These are phyloP conservation scores for Prionace glauca DNA, from an alignment of 2,797 vertebrate species.

Conservation along the genomic window DNA sequence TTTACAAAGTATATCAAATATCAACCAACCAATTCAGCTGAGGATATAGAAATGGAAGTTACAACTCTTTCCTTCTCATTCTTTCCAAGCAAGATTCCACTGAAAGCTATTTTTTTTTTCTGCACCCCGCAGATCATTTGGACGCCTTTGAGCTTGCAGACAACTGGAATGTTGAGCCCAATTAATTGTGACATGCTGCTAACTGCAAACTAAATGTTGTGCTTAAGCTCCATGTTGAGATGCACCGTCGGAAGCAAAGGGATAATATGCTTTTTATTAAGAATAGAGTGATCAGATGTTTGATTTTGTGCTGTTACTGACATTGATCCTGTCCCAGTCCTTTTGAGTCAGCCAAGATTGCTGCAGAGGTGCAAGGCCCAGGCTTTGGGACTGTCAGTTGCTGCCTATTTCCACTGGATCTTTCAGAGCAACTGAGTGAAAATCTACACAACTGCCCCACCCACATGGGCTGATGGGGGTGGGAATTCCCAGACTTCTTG, in stretches of 20 bases:
- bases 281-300: not conserved
- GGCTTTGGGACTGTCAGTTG: not conserved
- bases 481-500: not conserved
- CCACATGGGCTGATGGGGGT: not conserved
- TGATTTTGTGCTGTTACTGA: not conserved
- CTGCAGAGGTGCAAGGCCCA: not conserved
- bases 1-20: not conserved
- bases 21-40: not conserved
- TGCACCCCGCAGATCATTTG: not conserved
- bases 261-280: not conserved
- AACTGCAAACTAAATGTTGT: not conserved
- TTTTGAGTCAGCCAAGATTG: too few relatives aligned
- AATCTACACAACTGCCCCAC: not conserved
- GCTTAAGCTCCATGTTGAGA: not conserved
- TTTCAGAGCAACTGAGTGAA: not conserved
- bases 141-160: not conserved
- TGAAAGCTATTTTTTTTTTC: not conserved
- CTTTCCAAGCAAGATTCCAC: too few relatives aligned
- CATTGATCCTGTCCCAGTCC: not conserved
- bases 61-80: not conserved
- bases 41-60: not conserved
- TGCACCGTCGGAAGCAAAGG: not conserved
- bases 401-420: not conserved
- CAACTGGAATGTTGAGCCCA: slow-evolving; percentile 9
- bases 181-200: not conserved